Evolutionary conservation across 1,140 invertebrate species (phyloP), one percentile per base, ranked within the genome.

Genomic region (Drosophila bipectinata): DNA sequence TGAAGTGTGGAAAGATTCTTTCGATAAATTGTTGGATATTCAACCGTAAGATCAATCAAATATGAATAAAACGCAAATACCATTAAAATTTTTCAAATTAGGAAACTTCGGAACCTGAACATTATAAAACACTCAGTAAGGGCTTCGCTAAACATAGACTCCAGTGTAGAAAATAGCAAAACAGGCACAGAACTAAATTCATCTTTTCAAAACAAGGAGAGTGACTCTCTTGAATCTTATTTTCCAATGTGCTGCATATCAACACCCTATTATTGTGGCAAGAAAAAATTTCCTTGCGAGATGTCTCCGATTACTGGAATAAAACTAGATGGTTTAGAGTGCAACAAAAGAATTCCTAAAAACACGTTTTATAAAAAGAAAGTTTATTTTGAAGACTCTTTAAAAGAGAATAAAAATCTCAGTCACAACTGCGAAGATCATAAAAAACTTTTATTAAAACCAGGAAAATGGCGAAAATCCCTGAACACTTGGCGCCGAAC

Each of bases 401-500:
- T 12, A 37, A 37, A 10, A 12, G 12, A 6, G 3, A n/a, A 41
- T 14, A 14, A 15, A 10, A 14, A 41, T 26, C 2, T 7, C 1
- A 41, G 14, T 6, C 0, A 1, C 14, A 4, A 41, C 14, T 41
- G 39, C 39, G 32, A 34, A 9, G 32, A 9, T 15, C 14, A 1
- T 1, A 45, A 45, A 45, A 8, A 45, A 4, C 28, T 72, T 28
- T n/a, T 72, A 3, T 62, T 91, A 4, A 71, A 74, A 10, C 77
- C 90, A 26, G 90, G 90, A 10, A 91, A 91, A 64, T 91, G 90
- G 90, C 67, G 90, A 5, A 91, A 88, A 54, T 90, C 90, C 3
- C 47, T 91, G 1, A 58, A 26, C 12, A 57, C 6, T 5, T 90
- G 71, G 83, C 60, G 80, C 0, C 77, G 66, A 6, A 59, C 72